Percentiles rank a stretch among this genome's conserved stretches.
phyloP scores from a whole-genome alignment of 1,140 invertebrate genomes.

The Lasioglossum albipes region DNA sequence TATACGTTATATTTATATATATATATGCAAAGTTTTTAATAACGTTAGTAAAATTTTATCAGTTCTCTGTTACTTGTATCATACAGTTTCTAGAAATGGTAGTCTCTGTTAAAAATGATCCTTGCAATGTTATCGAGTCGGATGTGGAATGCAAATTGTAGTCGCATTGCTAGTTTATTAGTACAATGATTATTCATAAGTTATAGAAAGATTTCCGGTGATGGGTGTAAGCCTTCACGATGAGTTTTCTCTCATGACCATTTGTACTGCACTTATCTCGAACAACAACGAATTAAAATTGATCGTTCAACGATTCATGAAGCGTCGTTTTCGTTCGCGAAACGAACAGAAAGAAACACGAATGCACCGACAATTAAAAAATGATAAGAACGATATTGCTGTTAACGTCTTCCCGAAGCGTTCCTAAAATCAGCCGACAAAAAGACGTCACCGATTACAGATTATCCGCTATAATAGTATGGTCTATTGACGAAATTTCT shows the following conservation, averaged over 20 bases:
- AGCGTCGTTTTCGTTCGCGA: neutral
- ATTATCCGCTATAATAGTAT: slow-evolving; percentile 13
- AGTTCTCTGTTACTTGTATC: slow-evolving; percentile 30
- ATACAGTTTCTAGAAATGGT: slow-evolving; percentile 3
- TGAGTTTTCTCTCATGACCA: slow-evolving; percentile 53
- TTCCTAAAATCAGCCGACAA: neutral
- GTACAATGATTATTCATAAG: slow-evolving; percentile 37
- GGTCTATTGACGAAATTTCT: slow-evolving; percentile 10
- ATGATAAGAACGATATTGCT: neutral
- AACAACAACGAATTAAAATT: neutral
- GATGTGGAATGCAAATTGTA: slow-evolving; percentile 32
- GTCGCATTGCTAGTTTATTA: slow-evolving; percentile 27
- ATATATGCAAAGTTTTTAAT: slow-evolving; percentile 9
- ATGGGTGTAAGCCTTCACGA: slow-evolving; percentile 18
- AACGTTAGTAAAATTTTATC: slow-evolving; percentile 33
- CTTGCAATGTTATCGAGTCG: slow-evolving; percentile 11
- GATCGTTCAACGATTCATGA: neutral
- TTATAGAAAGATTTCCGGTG: slow-evolving; percentile 27
- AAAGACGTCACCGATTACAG: slow-evolving; percentile 11
- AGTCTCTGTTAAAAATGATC: slow-evolving; percentile 9
- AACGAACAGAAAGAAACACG: neutral
- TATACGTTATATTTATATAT: too few species aligned
- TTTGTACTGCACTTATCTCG: slow-evolving; percentile 49
- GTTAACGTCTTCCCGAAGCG: neutral
- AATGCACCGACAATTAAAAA: neutral